Percentiles rank a stretch among this genome's conserved stretches.
Evolutionary conservation across 1,140 invertebrate species (phyloP).

Genomic region (Sitobion miscanthi): DNA sequence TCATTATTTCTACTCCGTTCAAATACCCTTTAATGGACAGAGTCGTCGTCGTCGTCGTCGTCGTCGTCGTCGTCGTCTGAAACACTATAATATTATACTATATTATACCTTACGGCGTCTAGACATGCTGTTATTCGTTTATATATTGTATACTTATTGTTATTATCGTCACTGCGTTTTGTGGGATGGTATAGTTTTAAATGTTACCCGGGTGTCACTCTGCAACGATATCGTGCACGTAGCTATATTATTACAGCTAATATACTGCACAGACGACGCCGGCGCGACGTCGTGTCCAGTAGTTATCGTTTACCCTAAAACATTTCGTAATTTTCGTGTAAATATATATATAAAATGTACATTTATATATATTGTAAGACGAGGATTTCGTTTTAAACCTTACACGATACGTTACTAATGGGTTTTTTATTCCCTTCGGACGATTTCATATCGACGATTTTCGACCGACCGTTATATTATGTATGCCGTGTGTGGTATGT

Average conservation of each 20-base stretch:
- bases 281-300: background rate
- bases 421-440: background rate
- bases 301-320: slow-evolving; percentile 6
- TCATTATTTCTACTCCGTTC: background rate
- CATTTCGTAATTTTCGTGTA: background rate
- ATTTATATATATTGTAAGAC: background rate
- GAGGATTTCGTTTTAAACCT: background rate
- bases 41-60: background rate
- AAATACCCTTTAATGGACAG: slow-evolving; percentile 10
- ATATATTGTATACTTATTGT: background rate
- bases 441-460: background rate
- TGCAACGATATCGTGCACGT: background rate
- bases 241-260: background rate
- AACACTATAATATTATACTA: slow-evolving; percentile 3
- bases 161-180: background rate
- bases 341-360: too few species aligned
- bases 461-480: background rate
- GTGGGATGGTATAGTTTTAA: background rate
- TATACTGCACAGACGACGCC: background rate
- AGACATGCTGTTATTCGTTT: slow-evolving; percentile 14
- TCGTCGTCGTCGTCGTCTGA: background rate
- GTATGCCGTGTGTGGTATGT: background rate
- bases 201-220: background rate
- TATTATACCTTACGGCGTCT: background rate
- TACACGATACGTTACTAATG: slow-evolving; percentile 13